Conservation (phyloP, 2,113 vertebrate genomes). For the Puma concolor region DNA sequence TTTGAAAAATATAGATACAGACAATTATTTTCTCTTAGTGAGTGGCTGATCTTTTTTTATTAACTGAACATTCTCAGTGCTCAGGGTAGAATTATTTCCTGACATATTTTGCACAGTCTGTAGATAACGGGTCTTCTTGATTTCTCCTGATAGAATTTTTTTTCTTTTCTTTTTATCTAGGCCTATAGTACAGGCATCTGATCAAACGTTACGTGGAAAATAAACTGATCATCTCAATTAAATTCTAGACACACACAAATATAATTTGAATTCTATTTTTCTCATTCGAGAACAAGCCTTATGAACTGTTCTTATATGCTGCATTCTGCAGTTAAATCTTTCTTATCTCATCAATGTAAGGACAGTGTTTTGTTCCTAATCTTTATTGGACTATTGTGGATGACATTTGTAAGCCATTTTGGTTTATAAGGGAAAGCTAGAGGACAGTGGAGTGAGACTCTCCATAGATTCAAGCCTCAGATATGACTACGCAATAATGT, state of each 20-base stretch:
- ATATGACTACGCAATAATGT: slow-evolving; percentile 46
- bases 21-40: slow-evolving; percentile 77
- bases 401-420: slow-evolving; percentile 68
- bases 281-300: slow-evolving; percentile 51
- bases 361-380: slow-evolving; percentile 64
- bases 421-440: slow-evolving; percentile 47
- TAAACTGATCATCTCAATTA: slow-evolving; percentile 74
- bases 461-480: slow-evolving; percentile 68
- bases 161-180: slow-evolving; percentile 64
- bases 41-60: slow-evolving; percentile 77
- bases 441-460: slow-evolving; percentile 46
- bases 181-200: slow-evolving; percentile 42
- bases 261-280: slow-evolving; percentile 67
- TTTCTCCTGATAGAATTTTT: slow-evolving; percentile 71
- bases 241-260: slow-evolving; percentile 54
- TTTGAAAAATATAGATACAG: slow-evolving; percentile 75
- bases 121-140: slow-evolving; percentile 64
- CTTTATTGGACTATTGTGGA: slow-evolving; percentile 61
- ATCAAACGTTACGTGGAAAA: slow-evolving; percentile 64
- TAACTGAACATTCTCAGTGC: slow-evolving; percentile 54
- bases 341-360: slow-evolving; percentile 77
- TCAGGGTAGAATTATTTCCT: slow-evolving; percentile 74
- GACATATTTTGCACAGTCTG: slow-evolving; percentile 59
- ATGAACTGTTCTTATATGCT: slow-evolving; percentile 45
- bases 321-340: slow-evolving; percentile 60